phyloP scores from a whole-genome alignment of 2,113 vertebrate species.

The Gobio gobio region DNA sequence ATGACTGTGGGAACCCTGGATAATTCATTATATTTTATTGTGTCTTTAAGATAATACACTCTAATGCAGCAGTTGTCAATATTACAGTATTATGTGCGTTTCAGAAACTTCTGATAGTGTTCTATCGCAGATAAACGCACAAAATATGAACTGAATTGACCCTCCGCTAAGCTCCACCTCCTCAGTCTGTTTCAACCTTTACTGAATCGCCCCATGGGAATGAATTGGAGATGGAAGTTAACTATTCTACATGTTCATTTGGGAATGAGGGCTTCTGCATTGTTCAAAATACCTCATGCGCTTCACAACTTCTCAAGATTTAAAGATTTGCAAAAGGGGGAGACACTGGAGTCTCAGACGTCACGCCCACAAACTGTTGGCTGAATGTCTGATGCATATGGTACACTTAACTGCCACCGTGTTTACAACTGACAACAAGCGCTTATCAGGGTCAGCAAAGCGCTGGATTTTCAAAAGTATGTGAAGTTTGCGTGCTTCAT shows the following conservation, averaged over 20 bases:
- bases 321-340: not conserved
- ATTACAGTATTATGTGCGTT: constrained; percentile 35
- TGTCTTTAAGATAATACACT: constrained; percentile 30
- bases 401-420: too few relatives aligned
- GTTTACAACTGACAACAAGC: too few relatives aligned
- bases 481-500: too few relatives aligned
- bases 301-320: not conserved
- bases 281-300: not conserved
- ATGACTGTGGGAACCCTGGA: not conserved
- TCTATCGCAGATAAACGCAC: constrained; percentile 59
- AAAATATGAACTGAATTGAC: not conserved
- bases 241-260: too few relatives aligned
- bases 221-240: not conserved
- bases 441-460: too few relatives aligned
- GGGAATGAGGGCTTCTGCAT: too few relatives aligned
- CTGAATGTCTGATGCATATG: too few relatives aligned
- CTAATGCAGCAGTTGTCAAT: constrained; percentile 30
- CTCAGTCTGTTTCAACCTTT: not conserved
- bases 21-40: not conserved
- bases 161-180: not conserved
- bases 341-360: too few relatives aligned
- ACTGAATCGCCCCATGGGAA: not conserved
- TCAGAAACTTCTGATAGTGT: constrained; percentile 74
- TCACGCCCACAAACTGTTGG: too few relatives aligned
- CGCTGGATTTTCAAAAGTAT: too few relatives aligned